Conservation (phyloP, 2,888 invertebrate species). For the Coelinius sp. region DNA sequence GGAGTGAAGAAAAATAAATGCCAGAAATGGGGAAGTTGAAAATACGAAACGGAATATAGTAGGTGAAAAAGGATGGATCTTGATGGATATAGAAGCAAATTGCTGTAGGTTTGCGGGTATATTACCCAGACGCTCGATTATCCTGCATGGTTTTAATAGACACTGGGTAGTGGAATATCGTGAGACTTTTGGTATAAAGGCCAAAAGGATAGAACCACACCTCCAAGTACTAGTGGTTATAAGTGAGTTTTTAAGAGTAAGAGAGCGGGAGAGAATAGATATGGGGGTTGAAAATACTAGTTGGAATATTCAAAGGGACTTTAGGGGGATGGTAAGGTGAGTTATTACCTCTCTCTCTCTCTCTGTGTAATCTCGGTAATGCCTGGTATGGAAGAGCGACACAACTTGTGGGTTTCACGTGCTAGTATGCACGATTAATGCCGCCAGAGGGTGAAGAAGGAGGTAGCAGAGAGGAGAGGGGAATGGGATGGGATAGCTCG, state of each 20-base stretch:
- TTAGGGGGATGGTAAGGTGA: conserved; percentile 45
- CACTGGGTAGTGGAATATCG: conserved; percentile 38
- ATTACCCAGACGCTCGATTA: conserved; percentile 56
- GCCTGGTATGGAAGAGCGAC: conserved; percentile 56
- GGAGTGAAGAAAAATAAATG: conserved; percentile 12
- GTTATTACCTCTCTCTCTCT: conserved; percentile 56
- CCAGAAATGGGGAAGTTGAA: background rate
- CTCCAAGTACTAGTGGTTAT: conserved; percentile 2
- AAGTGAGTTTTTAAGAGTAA: conserved; percentile 13
- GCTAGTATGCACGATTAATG: conserved; percentile 46
- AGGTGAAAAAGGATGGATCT: conserved; percentile 26
- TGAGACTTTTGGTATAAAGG: conserved; percentile 20
- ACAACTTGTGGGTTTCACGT: conserved; percentile 42
- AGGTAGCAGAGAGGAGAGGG: conserved; percentile 45
- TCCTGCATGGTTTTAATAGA: conserved; percentile 61
- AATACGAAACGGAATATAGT: conserved; percentile 21
- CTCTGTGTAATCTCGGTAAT: conserved; percentile 63
- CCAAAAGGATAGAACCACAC: conserved; percentile 42
- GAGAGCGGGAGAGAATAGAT: conserved; percentile 6
- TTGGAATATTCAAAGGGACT: conserved; percentile 25
- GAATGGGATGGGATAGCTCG: conserved; percentile 36
- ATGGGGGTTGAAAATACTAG: conserved; percentile 15
- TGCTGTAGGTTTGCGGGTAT: conserved; percentile 56
- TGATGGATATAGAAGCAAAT: conserved; percentile 50
- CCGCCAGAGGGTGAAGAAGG: conserved; percentile 41